Percentiles rank a stretch among this genome's conserved stretches.
Evolutionary conservation across 2,113 vertebrate genomes (phyloP).

Genomic region (Puma concolor): DNA sequence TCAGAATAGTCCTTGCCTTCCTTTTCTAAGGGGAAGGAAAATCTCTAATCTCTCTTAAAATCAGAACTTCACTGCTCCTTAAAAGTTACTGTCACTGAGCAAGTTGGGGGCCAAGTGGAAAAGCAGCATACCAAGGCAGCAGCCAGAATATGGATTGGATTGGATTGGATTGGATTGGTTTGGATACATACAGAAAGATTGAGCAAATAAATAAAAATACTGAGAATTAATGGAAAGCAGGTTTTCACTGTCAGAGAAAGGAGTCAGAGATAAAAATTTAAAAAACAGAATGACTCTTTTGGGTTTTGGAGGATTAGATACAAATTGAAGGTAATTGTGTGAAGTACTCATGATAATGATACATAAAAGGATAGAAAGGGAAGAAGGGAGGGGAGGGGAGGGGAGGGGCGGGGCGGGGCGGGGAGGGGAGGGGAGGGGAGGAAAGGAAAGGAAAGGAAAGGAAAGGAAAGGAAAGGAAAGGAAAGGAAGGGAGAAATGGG

Average conservation of each 20-base stretch:
- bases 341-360: background rate
- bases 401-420: too few relatives aligned
- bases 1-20: background rate
- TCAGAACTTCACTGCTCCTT: background rate
- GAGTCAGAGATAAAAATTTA: background rate
- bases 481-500: too few relatives aligned
- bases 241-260: background rate
- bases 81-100: background rate
- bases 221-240: background rate
- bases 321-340: background rate
- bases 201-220: background rate
- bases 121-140: background rate
- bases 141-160: too few relatives aligned
- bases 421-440: too few relatives aligned
- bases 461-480: too few relatives aligned
- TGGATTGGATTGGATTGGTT: background rate
- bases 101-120: background rate
- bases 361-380: background rate
- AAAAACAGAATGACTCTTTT: background rate
- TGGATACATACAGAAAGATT: background rate
- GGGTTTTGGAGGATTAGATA: background rate
- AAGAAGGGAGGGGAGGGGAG: too few relatives aligned
- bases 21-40: background rate
- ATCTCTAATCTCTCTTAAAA: background rate
- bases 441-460: too few relatives aligned